Evolutionary conservation across 2,888 invertebrate species (phyloP).

Genomic region (Drosophila prolongata): DNA sequence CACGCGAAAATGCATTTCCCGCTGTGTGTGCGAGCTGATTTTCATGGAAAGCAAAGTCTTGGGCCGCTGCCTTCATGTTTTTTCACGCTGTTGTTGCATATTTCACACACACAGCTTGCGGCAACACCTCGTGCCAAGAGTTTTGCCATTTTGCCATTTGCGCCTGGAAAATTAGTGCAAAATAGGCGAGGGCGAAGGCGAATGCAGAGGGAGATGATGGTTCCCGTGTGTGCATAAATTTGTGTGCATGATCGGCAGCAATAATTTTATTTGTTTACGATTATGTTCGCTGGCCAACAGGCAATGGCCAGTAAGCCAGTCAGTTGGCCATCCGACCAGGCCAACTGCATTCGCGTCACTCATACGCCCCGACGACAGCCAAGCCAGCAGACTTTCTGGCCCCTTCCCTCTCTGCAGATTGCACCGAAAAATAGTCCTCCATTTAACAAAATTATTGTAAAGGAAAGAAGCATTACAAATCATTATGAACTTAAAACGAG

Average conservation of each 20-base stretch:
- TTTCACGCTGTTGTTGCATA: constrained; percentile 78
- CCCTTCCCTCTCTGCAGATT: constrained; percentile 32
- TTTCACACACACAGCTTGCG: constrained; percentile 79
- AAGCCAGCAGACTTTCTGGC: constrained; percentile 58
- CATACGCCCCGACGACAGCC: constrained; percentile 79
- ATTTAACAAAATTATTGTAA: too few relatives aligned
- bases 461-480: too few relatives aligned
- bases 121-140: constrained; percentile 74
- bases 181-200: constrained; percentile 45
- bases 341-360: constrained; percentile 62
- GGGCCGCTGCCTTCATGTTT: constrained; percentile 70
- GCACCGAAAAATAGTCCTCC: constrained; percentile 9
- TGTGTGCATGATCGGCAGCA: constrained; percentile 80
- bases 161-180: constrained; percentile 73
- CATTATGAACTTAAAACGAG: too few relatives aligned
- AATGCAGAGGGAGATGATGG: constrained; percentile 26
- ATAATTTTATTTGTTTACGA: constrained; percentile 82
- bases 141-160: constrained; percentile 18
- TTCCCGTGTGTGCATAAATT: constrained; percentile 68
- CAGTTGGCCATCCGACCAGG: constrained; percentile 17
- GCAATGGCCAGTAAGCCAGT: constrained; percentile 61
- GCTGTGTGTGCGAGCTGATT: constrained; percentile 58
- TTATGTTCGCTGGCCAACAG: constrained; percentile 78
- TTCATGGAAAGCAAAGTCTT: constrained; percentile 15
- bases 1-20: constrained; percentile 76